A percentile compares a stretch with the other conserved stretches of the same genome.
These are phyloP conservation scores for Orthonyx spaldingii DNA, from an alignment of 2,113 vertebrate genomes.

Conservation along the genomic window DNA sequence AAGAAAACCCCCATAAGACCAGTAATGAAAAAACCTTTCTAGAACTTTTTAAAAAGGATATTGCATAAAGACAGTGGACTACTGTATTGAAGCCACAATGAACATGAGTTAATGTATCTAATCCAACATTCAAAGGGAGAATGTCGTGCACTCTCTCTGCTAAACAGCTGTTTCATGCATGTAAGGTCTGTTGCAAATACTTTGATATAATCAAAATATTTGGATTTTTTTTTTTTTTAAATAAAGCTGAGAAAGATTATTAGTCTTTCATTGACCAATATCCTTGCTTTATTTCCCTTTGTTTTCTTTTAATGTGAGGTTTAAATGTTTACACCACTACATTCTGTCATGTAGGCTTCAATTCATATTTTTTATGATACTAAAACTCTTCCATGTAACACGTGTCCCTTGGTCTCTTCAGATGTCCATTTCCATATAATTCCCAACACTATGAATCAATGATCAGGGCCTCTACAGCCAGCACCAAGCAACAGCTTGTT, in stretches of 20 bases:
- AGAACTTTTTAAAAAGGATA: background rate
- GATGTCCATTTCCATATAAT: background rate
- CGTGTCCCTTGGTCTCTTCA: background rate
- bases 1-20: fast-evolving
- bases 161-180: background rate
- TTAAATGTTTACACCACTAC: background rate
- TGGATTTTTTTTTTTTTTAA: background rate
- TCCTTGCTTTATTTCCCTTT: background rate
- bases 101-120: background rate
- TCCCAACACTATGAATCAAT: background rate
- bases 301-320: background rate
- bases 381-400: background rate
- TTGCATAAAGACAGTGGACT: background rate
- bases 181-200: background rate
- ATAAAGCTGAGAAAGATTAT: background rate
- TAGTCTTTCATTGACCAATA: background rate
- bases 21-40: background rate
- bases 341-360: background rate
- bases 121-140: background rate
- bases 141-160: background rate
- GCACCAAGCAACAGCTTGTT: background rate
- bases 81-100: background rate
- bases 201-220: background rate
- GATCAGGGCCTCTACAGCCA: background rate
- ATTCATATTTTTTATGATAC: background rate